phyloP scores from a whole-genome alignment of 1,140 invertebrate species.

The Heliconius congener region DNA sequence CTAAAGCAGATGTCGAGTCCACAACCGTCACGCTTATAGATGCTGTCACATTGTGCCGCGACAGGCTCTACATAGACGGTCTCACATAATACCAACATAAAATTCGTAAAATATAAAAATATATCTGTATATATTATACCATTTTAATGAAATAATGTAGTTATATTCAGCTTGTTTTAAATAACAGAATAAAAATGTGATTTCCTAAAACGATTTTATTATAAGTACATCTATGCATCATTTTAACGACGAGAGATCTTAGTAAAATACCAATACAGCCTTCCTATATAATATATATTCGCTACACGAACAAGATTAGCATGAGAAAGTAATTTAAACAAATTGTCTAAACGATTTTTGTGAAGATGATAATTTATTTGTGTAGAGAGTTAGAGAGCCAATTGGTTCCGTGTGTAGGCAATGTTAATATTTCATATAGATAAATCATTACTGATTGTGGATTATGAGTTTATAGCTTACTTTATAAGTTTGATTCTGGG shows the following conservation, averaged over 20 bases:
- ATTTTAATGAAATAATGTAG: neutral
- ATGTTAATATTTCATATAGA: slow-evolving; percentile 26
- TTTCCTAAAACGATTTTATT: slow-evolving; percentile 17
- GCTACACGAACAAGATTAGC: slow-evolving; percentile 64
- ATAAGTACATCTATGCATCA: slow-evolving; percentile 20
- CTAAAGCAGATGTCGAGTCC: too few relatives aligned
- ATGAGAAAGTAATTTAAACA: slow-evolving; percentile 78
- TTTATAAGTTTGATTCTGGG: neutral
- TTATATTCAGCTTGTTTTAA: neutral
- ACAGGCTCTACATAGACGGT: too few relatives aligned
- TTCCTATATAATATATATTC: slow-evolving; percentile 60
- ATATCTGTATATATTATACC: neutral
- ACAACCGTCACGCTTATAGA: too few relatives aligned
- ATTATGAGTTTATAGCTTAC: neutral
- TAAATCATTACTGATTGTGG: slow-evolving; percentile 11
- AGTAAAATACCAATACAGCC: slow-evolving; percentile 7
- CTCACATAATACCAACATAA: too few relatives aligned
- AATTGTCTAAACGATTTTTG: slow-evolving; percentile 76
- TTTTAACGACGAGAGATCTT: slow-evolving; percentile 10
- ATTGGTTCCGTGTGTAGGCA: slow-evolving; percentile 25
- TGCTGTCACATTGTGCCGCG: too few relatives aligned
- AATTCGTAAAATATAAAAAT: neutral
- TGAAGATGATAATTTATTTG: slow-evolving; percentile 62
- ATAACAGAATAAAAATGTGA: neutral
- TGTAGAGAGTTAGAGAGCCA: slow-evolving; percentile 40